Percentiles rank a stretch among this genome's conserved stretches.
Evolutionary conservation across 2,113 vertebrate species (phyloP).

Genomic region (Mus musculus): DNA sequence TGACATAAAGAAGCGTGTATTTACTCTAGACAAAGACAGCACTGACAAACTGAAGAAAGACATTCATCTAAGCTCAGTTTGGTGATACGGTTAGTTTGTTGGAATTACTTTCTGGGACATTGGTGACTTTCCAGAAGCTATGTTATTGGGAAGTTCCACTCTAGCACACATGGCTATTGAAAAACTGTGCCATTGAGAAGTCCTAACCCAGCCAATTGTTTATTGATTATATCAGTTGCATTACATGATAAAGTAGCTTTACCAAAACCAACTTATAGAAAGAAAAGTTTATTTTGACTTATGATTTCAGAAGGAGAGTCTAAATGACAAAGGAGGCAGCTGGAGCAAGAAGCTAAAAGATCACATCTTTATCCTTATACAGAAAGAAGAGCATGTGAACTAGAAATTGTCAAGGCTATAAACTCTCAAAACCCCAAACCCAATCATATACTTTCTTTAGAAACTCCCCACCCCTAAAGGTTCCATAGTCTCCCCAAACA

Average conservation of each 20-base stretch:
- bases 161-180: neutral
- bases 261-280: neutral
- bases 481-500: neutral
- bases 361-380: neutral
- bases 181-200: neutral
- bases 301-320: neutral
- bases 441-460: neutral
- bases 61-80: neutral
- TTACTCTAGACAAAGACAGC: neutral
- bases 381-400: neutral
- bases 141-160: neutral
- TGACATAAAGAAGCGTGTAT: neutral
- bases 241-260: neutral
- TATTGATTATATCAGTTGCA: neutral
- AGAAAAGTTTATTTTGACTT: neutral
- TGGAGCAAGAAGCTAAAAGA: neutral
- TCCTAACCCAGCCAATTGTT: neutral
- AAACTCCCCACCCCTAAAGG: neutral
- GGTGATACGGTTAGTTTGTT: neutral
- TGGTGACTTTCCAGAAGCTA: neutral
- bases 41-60: neutral
- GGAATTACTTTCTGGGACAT: neutral
- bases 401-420: neutral
- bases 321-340: neutral
- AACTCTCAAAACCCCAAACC: neutral